These are phyloP conservation scores for Aurelia sp. DNA, from an alignment of 30 jellyfish, hydroid and myxozoan species.

Conservation along the genomic window DNA sequence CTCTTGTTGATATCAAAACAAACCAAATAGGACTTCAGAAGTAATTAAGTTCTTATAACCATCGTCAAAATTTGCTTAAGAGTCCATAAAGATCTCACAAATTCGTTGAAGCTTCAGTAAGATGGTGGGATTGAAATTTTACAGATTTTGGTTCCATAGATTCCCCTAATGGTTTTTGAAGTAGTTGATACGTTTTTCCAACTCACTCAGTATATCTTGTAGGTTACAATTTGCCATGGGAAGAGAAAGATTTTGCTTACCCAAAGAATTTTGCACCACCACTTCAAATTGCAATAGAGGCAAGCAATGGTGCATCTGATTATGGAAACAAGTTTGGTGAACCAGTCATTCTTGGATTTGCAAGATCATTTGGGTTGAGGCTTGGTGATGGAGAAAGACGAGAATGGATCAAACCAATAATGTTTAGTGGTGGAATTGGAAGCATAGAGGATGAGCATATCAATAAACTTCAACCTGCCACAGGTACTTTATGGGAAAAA, in stretches of 20 bases:
- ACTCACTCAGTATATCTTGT: background rate
- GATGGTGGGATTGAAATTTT: no score
- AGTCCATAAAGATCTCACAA: no score
- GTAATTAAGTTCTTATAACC: no score
- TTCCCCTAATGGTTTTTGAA: no score
- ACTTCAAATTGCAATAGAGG: slow-evolving; percentile 85
- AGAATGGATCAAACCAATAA: slow-evolving; percentile 96
- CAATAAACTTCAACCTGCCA: slow-evolving; percentile 50
- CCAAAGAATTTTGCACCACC: slow-evolving; percentile 93
- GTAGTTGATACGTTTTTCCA: no score
- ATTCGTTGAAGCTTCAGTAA: no score
- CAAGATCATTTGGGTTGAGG: slow-evolving; percentile 86
- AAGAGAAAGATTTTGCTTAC: slow-evolving; percentile 55
- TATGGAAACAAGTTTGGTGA: slow-evolving; percentile 98
- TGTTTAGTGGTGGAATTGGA: slow-evolving; percentile 98
- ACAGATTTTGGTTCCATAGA: no score
- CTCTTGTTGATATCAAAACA: no score
- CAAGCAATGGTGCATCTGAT: slow-evolving; percentile 98
- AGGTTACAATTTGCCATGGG: slow-evolving; percentile 95
- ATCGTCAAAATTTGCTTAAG: no score
- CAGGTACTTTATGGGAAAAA: slow-evolving; percentile 38
- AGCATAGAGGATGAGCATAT: slow-evolving; percentile 85
- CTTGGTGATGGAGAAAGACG: slow-evolving; percentile 72
- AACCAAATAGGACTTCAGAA: no score
- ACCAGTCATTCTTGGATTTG: slow-evolving; percentile 91